Evolutionary conservation across 2,888 invertebrate species (phyloP).

Genomic region (Hipparchia sbordonii): DNA sequence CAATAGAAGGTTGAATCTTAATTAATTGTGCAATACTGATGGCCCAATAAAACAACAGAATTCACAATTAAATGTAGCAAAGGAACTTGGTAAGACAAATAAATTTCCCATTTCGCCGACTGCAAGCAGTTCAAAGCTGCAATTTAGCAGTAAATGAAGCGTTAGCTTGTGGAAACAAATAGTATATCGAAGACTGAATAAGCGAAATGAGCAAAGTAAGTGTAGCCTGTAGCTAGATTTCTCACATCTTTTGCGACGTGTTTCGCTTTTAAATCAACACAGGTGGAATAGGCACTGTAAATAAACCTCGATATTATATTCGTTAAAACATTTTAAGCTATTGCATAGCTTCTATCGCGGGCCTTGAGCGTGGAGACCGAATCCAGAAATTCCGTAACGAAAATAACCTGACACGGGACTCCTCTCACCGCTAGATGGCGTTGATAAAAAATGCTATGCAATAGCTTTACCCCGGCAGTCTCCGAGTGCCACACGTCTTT

Average conservation of each 20-base stretch:
- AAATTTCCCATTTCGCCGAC: conserved; percentile 12
- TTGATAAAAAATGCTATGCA: no score
- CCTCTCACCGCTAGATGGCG: no score
- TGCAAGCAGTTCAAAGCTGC: conserved; percentile 21
- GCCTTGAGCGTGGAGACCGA: no score
- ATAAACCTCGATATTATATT: background rate
- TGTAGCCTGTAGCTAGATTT: conserved; percentile 8
- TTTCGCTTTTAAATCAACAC: conserved; percentile 11
- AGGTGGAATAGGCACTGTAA: background rate
- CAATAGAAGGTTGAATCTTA: background rate
- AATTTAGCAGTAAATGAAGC: conserved; percentile 34
- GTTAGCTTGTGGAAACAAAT: conserved; percentile 36
- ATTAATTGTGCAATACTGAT: conserved; percentile 9
- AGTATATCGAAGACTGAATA: conserved; percentile 31
- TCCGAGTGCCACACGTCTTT: no score
- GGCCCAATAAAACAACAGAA: conserved; percentile 8
- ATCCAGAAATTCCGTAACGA: no score
- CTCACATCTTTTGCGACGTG: conserved; percentile 34
- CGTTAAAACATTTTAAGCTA: no score
- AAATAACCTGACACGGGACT: no score
- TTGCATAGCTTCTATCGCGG: no score
- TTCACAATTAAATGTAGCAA: conserved; percentile 1
- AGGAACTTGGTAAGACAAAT: conserved; percentile 12
- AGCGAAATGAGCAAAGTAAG: conserved; percentile 18
- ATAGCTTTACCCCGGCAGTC: no score